Evolutionary conservation across 2,113 vertebrate genomes (phyloP), one percentile per base, ranked within the genome.

Genomic region (Steatornis caripensis): DNA sequence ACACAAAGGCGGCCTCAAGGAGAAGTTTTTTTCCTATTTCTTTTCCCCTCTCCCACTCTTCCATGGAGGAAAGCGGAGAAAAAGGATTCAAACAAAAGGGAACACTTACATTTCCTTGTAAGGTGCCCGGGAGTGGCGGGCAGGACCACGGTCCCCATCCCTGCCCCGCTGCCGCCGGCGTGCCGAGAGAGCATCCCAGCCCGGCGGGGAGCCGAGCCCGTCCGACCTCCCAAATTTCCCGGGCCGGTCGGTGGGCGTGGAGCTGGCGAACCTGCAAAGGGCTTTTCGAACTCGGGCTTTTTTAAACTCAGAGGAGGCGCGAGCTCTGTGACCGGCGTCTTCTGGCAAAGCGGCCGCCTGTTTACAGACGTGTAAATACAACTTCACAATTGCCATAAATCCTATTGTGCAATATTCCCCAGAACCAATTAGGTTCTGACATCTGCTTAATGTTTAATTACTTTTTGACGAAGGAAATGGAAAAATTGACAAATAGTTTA

Each of bases 401-500:
- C 90, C 91, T 53, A 14, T 78, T 87, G 94, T 91, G 95, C 95
- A 86, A 66, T 74, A 14, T 85, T 90, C 87, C 62, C 95, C 54
- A 8, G 87, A 92, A 79, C 94, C 97, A 93, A 48, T 97, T 95
- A 66, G 90, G 90, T 77, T 30, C 94, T 37, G 94, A 97, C 97
- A 96, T 94, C 97, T 98, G 97, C 97, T 70, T 87, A 78, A 61
- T 70, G 93, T 97, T 97, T 96, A 90, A 98, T 98, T 97, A 97
- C 96, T 95, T 97, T 90, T 96, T 93, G 97, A 97, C 18, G 83
- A 91, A 98, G 98, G 98, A 97, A 98, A 98, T 96, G 98, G 97
- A 98, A 98, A 98, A 97, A 97, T 51, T 97, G 98, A 98, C 97
- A 93, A 96, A 97, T 80, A 97, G 84, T 98, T 98, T 98, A 98